phyloP scores from a whole-genome alignment of 1,140 invertebrate genomes.

The Papilio dardanus region DNA sequence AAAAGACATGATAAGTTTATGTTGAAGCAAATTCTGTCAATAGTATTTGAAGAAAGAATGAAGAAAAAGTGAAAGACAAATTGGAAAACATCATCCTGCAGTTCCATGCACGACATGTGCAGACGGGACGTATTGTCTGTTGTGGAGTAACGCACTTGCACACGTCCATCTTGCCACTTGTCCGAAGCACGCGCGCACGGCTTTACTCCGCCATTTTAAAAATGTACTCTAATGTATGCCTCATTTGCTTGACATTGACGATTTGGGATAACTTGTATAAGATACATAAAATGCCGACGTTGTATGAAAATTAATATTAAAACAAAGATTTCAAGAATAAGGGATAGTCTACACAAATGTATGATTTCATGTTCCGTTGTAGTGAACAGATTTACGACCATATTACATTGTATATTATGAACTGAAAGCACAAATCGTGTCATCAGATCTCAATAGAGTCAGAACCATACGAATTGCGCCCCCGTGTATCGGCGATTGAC shows the following conservation, averaged over 20 bases:
- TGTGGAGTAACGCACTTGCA: conserved; percentile 20
- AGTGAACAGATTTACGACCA: background rate
- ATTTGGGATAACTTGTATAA: background rate
- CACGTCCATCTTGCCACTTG: conserved; percentile 27
- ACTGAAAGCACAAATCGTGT: background rate
- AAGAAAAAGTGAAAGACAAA: background rate
- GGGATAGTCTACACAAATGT: no score
- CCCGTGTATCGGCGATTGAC: conserved; percentile 48
- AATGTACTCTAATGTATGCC: conserved; percentile 1
- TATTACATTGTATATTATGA: background rate
- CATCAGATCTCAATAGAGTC: background rate
- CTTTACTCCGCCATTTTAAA: conserved; percentile 31
- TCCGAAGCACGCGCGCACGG: background rate
- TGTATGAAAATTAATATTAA: no score
- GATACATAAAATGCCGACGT: background rate
- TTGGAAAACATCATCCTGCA: background rate
- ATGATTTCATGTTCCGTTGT: no score
- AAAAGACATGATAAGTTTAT: background rate
- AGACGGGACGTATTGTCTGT: conserved; percentile 1
- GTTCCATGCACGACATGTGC: conserved; percentile 10
- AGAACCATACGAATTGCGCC: conserved; percentile 12
- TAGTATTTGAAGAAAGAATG: background rate
- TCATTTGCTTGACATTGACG: background rate
- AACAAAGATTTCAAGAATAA: no score
- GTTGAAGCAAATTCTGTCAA: background rate